These are phyloP conservation scores for Muscicapa comitata DNA, from an alignment of 2,797 vertebrate species.

Conservation along the genomic window DNA sequence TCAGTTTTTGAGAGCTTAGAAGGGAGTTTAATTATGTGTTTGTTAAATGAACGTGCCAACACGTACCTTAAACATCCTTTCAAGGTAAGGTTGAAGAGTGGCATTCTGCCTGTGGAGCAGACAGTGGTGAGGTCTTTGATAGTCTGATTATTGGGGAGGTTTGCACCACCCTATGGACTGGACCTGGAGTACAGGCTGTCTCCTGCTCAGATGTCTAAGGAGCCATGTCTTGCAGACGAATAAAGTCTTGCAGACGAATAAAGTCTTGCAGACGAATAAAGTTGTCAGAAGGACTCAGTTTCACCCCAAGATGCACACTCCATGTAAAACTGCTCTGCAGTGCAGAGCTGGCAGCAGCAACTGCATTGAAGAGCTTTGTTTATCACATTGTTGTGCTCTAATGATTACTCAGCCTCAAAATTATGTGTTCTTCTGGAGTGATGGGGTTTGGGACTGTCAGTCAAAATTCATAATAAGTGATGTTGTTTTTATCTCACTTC, in stretches of 20 bases:
- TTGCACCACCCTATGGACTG: not conserved
- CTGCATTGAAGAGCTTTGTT: constrained; percentile 20
- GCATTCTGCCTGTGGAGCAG: not conserved
- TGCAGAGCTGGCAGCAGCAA: not conserved
- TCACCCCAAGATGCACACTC: not conserved
- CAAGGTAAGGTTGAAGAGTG: not conserved
- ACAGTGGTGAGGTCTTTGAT: not conserved
- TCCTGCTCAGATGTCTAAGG: not conserved
- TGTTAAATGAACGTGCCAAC: not conserved
- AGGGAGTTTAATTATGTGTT: not conserved
- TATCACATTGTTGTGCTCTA: constrained; percentile 1
- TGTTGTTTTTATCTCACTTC: constrained; percentile 16
- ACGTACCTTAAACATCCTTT: not conserved
- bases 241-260: not conserved
- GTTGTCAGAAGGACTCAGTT: not conserved
- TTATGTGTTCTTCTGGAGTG: not conserved
- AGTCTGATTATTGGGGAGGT: not conserved
- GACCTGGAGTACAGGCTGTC: not conserved
- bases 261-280: not conserved
- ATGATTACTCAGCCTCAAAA: constrained; percentile 48
- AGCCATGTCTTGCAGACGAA: not conserved
- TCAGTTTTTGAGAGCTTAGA: not conserved
- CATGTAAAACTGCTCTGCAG: not conserved
- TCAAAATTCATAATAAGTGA: constrained; percentile 43
- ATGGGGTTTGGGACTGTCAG: constrained; percentile 22